Conservation (phyloP, 2,888 invertebrate genomes). For the Hylaea fasciaria region DNA sequence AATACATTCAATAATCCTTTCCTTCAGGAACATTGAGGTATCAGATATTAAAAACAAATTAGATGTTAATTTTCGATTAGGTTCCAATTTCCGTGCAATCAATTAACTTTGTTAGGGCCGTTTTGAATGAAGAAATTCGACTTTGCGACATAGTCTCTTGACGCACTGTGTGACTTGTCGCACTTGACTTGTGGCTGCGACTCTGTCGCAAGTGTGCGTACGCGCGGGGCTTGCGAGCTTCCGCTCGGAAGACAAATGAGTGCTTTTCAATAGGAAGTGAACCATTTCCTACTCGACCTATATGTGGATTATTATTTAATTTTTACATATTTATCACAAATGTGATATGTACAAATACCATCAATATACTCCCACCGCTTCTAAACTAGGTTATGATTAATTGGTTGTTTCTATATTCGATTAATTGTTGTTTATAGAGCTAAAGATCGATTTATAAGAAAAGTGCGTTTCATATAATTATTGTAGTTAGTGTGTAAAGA, state of each 20-base stretch:
- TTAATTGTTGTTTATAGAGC: not conserved
- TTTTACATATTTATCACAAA: conserved; percentile 19
- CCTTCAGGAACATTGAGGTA: no score
- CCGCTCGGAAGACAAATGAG: conserved; percentile 59
- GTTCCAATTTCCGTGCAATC: no score
- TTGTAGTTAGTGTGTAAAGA: no score
- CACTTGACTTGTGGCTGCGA: not conserved
- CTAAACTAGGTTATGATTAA: conserved; percentile 9
- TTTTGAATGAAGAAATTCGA: no score
- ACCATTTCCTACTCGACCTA: conserved; percentile 55
- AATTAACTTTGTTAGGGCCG: no score
- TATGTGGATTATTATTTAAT: conserved; percentile 49
- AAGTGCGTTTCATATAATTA: no score
- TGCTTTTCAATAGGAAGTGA: conserved; percentile 65
- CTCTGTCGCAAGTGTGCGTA: conserved; percentile 31
- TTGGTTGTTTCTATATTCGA: not conserved
- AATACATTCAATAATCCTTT: no score
- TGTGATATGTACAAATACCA: conserved; percentile 1
- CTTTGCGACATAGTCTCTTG: no score
- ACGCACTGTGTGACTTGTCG: no score
- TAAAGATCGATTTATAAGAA: no score
- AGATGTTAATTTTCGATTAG: no score
- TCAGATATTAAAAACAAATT: no score
- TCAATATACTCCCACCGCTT: conserved; percentile 1
- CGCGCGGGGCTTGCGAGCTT: conserved; percentile 45